Base-by-base conservation (phyloP, 2,888 invertebrate species). In the Erebia ligea region DNA sequence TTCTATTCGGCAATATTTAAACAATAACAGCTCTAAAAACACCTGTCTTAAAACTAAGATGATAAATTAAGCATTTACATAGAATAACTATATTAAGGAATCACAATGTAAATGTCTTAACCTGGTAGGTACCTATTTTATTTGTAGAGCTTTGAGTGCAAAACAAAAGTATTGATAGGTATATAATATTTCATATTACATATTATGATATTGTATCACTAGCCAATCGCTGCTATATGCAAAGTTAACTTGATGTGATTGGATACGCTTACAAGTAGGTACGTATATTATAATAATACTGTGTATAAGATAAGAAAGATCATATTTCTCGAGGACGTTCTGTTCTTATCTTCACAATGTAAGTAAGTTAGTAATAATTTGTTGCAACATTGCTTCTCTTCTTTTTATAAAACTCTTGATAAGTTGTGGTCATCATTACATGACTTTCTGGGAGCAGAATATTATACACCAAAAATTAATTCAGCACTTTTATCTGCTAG, bases 221-320 rank as follows among this genome's bases (percentile, higher is more conserved):
- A 17, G n/a, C 63, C 63, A 63, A 63, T 63, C 10, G 34, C 48
- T 63, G 34, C 1, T 63, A 50, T n/a, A 50, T 25, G 25, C 25
- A 25, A 63, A 25, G 50, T 25, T 34, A n/a, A 25, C 54, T 54
- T 40, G 50, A 40, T 64, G 52, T 54, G 64, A 65, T 63, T 63
- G 63, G 63, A 63, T 63, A 63, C 10, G n/a, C 50, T 25, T 63
- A 34, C 50, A 63, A 63, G 61, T 19, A 58, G 34, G 34, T 59
- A 59, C 15, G 8, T 25, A 34, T 40, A 59, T 50, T n/a, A 9
- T 11, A 19, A 42, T 42, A 45, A 42, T 61, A 19, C 42, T 48
- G 13, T 21, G 45, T 61, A 61, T 34, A 34, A 34, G 34, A 45
- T 45, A 19, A 42, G 48, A 48, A 2, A 15, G 50, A 52, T 63